phyloP scores from a whole-genome alignment of 1,140 invertebrate genomes.

The Musca vetustissima region DNA sequence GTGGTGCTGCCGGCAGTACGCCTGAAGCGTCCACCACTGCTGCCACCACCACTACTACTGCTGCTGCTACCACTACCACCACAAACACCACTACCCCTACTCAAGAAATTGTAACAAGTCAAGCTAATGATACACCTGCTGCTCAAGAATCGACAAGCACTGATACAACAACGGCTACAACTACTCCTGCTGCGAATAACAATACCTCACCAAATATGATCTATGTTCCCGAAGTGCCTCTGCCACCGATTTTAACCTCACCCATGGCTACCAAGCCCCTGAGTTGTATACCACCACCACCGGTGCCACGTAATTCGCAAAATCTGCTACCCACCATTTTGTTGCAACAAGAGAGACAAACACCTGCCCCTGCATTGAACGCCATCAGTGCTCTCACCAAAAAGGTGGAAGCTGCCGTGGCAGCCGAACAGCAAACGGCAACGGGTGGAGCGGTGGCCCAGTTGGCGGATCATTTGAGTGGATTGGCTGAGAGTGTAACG shows the following conservation, averaged over 20 bases:
- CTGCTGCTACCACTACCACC: background rate
- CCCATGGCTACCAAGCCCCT: conserved; percentile 63
- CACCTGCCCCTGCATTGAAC: conserved; percentile 37
- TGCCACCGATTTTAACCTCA: conserved; percentile 48
- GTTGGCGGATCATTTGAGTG: conserved; percentile 50
- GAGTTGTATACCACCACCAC: conserved; percentile 66
- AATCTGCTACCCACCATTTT: conserved; percentile 43
- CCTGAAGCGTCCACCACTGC: background rate
- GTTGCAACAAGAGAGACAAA: conserved; percentile 33
- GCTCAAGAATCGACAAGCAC: background rate
- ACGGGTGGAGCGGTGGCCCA: conserved; percentile 45
- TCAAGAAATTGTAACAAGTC: background rate
- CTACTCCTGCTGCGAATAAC: conserved; percentile 28
- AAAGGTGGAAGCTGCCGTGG: conserved; percentile 59
- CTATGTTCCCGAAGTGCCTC: conserved; percentile 30
- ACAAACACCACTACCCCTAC: background rate
- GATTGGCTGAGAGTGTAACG: conserved; percentile 47
- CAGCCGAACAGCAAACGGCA: conserved; percentile 56
- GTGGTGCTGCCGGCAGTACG: background rate
- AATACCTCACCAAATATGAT: conserved; percentile 13
- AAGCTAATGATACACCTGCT: background rate
- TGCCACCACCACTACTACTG: background rate
- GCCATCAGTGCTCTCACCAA: conserved; percentile 47
- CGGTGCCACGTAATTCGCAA: conserved; percentile 61
- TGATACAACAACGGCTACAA: conserved; percentile 13